Evolutionary conservation across 92 coral and sea anemone genomes (phyloP), one percentile per base, ranked within the genome.

Genomic region (Phymanthus crucifer): DNA sequence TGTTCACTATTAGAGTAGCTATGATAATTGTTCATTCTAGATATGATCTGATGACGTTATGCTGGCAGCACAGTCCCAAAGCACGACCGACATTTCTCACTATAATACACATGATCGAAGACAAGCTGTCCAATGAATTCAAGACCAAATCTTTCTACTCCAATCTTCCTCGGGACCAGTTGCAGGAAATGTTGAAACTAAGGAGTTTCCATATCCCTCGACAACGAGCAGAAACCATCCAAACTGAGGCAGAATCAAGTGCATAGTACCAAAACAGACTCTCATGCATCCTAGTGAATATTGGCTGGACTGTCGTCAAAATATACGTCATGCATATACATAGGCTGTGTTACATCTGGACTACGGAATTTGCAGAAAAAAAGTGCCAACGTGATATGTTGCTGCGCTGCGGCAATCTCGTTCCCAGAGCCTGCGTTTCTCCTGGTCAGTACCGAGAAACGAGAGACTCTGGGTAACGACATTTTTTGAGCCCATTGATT

Each of bases 31-130:
- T 21, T 11, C 61, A 40, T 78, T 75, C 46, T 76, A 94, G 98
- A 33, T 88, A 72, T 32, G 92, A 92, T 32, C 73, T 94, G 80
- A 95, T 95, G 97, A 58, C 90, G 4, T 80, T 93, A 65, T 95
- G 97, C 72, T 95, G 97, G 97, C 93, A 95, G 50, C 85, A 80
- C 83, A 90, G 82, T 29, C 79, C 97, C 58, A 95, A 86, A 87
- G 78, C 88, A 40, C 88, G 98, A 18, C 98, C 95, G 66, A 85
- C 98, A 7, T 95, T 95, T 79, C 84, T 93, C 27, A 89, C 89
- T 56, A 80, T 95, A 8, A 92, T 95, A 13, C 86, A 85, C 79
- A 57, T 81, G 48, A 76, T 95, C 18, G 95, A 93, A 75, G 81
- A 78, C 21, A 85, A 89, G 71, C 71, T 93, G 46, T 82, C 88